These are phyloP conservation scores for Argyrosomus japonicus DNA, from an alignment of 2,113 vertebrate genomes.

Conservation along the genomic window DNA sequence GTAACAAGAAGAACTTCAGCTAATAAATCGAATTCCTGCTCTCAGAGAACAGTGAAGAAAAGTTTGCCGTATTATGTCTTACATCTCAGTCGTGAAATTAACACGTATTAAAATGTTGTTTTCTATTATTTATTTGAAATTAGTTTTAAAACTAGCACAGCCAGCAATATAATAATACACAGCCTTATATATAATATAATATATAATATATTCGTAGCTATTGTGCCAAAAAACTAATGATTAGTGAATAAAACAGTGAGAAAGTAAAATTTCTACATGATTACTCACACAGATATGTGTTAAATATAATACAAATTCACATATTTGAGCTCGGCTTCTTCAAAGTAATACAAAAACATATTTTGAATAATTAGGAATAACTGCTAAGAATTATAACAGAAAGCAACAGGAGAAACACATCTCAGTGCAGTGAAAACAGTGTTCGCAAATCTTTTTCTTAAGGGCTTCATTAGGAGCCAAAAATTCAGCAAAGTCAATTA, in stretches of 20 bases:
- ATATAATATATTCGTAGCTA: too few relatives aligned
- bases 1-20: constrained; percentile 5
- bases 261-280: background rate
- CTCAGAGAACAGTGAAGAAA: background rate
- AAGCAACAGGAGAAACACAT: background rate
- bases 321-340: background rate
- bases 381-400: background rate
- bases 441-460: constrained; percentile 13
- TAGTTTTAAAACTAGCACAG: background rate
- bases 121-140: background rate
- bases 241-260: background rate
- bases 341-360: background rate
- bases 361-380: background rate
- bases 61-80: background rate
- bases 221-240: too few relatives aligned
- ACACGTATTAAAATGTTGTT: background rate
- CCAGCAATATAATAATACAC: background rate
- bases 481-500: constrained; percentile 24
- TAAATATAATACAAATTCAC: background rate
- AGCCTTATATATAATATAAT: too few relatives aligned
- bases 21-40: background rate
- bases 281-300: background rate
- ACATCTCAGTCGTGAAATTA: background rate
- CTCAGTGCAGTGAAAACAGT: background rate
- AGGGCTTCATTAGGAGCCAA: constrained; percentile 38